phyloP scores from a whole-genome alignment of 2,113 vertebrate species.

The Asarcornis scutulata region DNA sequence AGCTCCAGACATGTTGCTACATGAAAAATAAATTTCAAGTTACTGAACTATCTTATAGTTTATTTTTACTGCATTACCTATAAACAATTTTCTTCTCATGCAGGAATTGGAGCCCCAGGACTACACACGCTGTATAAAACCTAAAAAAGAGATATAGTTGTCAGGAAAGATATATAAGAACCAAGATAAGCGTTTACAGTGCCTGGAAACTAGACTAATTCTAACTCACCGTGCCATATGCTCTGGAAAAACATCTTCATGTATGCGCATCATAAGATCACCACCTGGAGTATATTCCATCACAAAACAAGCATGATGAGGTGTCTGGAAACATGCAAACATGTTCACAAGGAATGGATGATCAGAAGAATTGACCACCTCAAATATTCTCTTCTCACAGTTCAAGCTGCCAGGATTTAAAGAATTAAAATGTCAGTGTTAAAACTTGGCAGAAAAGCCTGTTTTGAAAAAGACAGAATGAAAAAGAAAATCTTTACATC shows the following conservation, averaged over 20 bases:
- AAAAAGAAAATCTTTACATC: neutral
- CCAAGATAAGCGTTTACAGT: neutral
- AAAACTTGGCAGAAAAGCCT: neutral
- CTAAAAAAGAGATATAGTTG: slow-evolving; percentile 68
- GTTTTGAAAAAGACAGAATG: neutral
- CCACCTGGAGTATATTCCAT: slow-evolving; percentile 94
- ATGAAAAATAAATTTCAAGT: neutral
- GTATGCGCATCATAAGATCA: slow-evolving; percentile 98
- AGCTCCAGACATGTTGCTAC: neutral
- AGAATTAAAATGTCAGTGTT: fast-evolving
- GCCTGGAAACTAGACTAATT: neutral
- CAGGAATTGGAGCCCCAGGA: slow-evolving; percentile 94
- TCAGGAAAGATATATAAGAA: neutral
- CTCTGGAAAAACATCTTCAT: slow-evolving; percentile 87
- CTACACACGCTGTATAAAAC: slow-evolving; percentile 93
- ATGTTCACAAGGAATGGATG: slow-evolving; percentile 96
- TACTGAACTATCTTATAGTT: neutral
- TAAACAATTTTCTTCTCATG: slow-evolving; percentile 95
- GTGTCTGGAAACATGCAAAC: slow-evolving; percentile 93
- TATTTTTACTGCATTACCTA: slow-evolving; percentile 78
- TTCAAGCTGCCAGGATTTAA: slow-evolving; percentile 82
- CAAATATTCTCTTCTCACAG: slow-evolving; percentile 95
- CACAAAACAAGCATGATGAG: slow-evolving; percentile 92
- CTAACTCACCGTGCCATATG: slow-evolving; percentile 83
- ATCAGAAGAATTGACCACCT: slow-evolving; percentile 85